Evolutionary conservation across 2,113 vertebrate species (phyloP).

Genomic region (Apaloderma vittatum): DNA sequence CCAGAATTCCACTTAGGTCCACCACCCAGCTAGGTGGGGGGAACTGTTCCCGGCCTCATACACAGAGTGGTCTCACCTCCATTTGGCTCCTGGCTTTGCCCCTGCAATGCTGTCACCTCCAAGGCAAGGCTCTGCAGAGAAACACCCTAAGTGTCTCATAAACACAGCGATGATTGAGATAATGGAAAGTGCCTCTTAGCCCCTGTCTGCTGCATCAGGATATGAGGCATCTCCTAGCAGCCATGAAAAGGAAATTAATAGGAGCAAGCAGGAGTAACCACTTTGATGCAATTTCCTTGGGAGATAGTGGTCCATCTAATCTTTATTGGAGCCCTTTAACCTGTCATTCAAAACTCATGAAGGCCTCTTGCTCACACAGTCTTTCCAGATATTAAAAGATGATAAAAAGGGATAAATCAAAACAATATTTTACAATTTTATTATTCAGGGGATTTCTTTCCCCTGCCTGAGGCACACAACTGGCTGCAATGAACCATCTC

Average conservation of each 20-base stretch:
- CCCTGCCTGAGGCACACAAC: background rate
- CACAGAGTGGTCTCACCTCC: background rate
- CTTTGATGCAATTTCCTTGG: conserved; percentile 87
- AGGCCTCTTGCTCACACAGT: conserved; percentile 69
- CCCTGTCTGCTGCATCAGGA: conserved; percentile 77
- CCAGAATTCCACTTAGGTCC: background rate
- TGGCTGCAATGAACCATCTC: background rate
- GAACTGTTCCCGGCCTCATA: background rate
- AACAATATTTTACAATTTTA: conserved; percentile 78
- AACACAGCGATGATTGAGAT: conserved; percentile 80
- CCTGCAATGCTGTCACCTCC: conserved; percentile 8
- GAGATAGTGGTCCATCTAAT: conserved; percentile 86
- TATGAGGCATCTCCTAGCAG: conserved; percentile 83
- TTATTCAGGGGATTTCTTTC: background rate
- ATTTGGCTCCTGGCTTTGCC: accelerated
- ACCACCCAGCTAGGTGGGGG: accelerated
- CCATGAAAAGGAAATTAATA: conserved; percentile 84
- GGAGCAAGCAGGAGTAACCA: conserved; percentile 84
- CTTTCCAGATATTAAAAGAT: conserved; percentile 75
- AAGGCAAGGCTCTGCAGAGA: conserved; percentile 68
- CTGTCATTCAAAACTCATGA: conserved; percentile 82
- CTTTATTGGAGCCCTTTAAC: conserved; percentile 86
- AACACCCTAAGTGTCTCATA: conserved; percentile 77
- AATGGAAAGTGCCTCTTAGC: conserved; percentile 82
- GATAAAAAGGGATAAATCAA: conserved; percentile 77